Conservation (phyloP, 2,797 vertebrate species). For the Craterocephalus amniculus region DNA sequence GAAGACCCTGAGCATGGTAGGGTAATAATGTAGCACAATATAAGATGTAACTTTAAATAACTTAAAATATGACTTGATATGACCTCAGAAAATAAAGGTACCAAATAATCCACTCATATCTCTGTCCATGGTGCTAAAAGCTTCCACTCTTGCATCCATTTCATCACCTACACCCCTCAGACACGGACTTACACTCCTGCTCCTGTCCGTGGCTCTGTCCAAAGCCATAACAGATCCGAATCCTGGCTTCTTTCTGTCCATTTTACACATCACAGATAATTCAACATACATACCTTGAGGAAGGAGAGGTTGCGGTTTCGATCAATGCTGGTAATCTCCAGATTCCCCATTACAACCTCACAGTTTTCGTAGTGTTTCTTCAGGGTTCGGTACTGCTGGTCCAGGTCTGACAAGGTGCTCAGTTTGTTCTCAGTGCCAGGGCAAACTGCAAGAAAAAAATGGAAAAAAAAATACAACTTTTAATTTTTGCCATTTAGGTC, state of each 20-base stretch:
- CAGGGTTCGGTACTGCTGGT: constrained; percentile 95
- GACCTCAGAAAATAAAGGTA: no score
- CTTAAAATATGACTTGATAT: no score
- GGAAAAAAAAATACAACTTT: neutral
- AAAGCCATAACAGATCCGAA: neutral
- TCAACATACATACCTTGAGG: constrained; percentile 84
- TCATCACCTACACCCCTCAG: neutral
- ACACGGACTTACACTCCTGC: neutral
- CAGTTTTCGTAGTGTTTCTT: constrained; percentile 98
- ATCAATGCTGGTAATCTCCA: constrained; percentile 98
- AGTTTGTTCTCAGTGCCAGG: constrained; percentile 97
- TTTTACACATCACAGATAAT: neutral
- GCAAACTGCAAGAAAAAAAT: constrained; percentile 85
- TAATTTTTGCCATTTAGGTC: no score
- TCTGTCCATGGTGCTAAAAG: constrained; percentile 33
- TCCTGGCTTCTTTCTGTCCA: neutral
- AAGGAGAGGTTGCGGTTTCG: constrained; percentile 95
- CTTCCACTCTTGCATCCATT: neutral
- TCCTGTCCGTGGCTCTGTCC: constrained; percentile 33
- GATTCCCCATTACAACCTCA: constrained; percentile 97
- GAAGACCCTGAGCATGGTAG: no score
- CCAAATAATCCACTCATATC: neutral
- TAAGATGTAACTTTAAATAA: no score
- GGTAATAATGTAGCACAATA: no score
- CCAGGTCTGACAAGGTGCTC: constrained; percentile 96